A percentile compares a stretch with the other conserved stretches of the same genome.
Conservation (phyloP, 53 echinoderm and acorn worm species). For the Echinarachnius parma region DNA sequence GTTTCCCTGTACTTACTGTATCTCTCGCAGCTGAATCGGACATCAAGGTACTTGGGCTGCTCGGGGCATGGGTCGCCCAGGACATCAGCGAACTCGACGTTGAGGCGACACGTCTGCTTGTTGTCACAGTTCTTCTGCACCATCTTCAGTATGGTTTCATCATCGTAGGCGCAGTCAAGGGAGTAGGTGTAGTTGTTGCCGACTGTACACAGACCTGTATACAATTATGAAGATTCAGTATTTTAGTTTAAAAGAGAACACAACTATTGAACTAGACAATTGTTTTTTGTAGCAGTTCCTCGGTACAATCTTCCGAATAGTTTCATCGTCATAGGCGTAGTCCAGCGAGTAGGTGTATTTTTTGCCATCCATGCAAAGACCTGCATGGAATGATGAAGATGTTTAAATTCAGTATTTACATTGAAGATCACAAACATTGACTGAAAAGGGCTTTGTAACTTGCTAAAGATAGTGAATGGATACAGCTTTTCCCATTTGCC, state of each 20-base stretch:
- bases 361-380: conserved; percentile 56
- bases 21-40: conserved; percentile 68
- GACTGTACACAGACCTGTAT: conserved; percentile 63
- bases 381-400: conserved; percentile 37
- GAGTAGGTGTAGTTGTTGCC: conserved; percentile 67
- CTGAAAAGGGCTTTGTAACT: no score
- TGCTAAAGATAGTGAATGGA: no score
- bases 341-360: conserved; percentile 63
- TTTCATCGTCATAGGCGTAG: conserved; percentile 49
- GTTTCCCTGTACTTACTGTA: conserved; percentile 48
- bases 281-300: conserved; percentile 77
- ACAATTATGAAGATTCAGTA: no score
- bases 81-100: conserved; percentile 60
- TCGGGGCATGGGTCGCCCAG: conserved; percentile 61
- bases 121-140: conserved; percentile 77
- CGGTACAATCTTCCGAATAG: conserved; percentile 60
- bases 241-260: background rate
- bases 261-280: background rate
- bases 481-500: no score
- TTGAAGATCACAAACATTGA: no score
- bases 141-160: conserved; percentile 50
- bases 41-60: conserved; percentile 69
- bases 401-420: background rate
- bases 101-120: conserved; percentile 68
- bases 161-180: conserved; percentile 52